Evolutionary conservation across 2,113 vertebrate species (phyloP).

Genomic region (Hoplias malabaricus): DNA sequence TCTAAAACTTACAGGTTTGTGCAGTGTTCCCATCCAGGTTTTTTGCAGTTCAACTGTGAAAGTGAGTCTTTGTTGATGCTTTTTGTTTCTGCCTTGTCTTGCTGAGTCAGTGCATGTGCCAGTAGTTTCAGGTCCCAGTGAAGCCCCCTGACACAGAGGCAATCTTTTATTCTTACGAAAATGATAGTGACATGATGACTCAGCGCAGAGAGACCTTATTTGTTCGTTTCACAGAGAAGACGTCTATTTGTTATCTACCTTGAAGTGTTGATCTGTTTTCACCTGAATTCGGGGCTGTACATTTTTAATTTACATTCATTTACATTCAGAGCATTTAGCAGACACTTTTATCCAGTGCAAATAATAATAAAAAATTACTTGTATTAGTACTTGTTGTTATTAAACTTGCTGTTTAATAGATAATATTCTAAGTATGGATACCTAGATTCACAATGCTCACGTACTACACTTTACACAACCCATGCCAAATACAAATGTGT

Average conservation of each 20-base stretch:
- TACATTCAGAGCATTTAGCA: neutral
- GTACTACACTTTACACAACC: no score
- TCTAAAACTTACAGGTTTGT: no score
- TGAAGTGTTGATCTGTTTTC: neutral
- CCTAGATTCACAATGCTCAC: no score
- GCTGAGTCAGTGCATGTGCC: neutral
- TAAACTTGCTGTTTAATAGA: no score
- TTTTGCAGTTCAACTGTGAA: no score
- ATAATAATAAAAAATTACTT: no score
- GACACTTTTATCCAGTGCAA: neutral
- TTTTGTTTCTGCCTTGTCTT: neutral
- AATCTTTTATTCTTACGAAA: neutral
- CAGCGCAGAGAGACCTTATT: neutral
- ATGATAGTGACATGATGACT: neutral
- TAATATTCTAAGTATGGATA: no score
- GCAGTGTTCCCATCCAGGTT: no score
- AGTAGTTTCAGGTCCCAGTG: neutral
- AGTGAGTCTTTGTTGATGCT: neutral
- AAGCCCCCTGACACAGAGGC: neutral
- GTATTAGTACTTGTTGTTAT: no score
- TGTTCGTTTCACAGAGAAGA: neutral
- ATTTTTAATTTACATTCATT: neutral
- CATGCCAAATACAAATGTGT: no score
- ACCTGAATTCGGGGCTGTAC: no score
- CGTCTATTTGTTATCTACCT: neutral